phyloP scores from a whole-genome alignment of 92 coral and sea anemone species.

The Porites rus region DNA sequence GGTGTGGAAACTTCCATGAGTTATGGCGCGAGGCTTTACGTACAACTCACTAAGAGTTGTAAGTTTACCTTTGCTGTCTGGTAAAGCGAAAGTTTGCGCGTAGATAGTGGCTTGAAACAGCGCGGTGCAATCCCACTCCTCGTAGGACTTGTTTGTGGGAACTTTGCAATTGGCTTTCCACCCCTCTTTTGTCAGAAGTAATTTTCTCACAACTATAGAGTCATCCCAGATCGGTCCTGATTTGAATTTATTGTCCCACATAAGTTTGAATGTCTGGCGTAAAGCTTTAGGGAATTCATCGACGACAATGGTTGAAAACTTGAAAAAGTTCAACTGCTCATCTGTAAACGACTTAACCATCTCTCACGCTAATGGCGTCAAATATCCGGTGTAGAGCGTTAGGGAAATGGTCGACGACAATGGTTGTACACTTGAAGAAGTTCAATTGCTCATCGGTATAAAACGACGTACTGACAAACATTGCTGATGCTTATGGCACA shows the following conservation, averaged over 20 bases:
- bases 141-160: background rate
- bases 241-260: no score
- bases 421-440: background rate
- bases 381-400: background rate
- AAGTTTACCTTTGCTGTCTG: background rate
- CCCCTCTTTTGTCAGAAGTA: constrained; percentile 5
- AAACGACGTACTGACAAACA: background rate
- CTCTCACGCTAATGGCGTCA: no score
- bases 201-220: constrained; percentile 31
- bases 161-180: background rate
- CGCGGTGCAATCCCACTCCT: constrained; percentile 44
- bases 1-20: no score
- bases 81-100: background rate
- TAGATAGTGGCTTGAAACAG: constrained; percentile 20
- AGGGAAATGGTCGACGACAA: background rate
- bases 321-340: no score
- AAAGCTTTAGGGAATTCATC: no score
- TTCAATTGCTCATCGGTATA: background rate
- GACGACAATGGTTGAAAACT: no score
- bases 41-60: no score
- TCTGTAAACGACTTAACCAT: no score
- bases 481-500: background rate
- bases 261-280: no score
- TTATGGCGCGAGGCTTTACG: no score
- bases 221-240: constrained; percentile 55